Evolutionary conservation across 2,797 vertebrate species (phyloP), one percentile per base, ranked within the genome.

Genomic region (Poliocrania exsul): DNA sequence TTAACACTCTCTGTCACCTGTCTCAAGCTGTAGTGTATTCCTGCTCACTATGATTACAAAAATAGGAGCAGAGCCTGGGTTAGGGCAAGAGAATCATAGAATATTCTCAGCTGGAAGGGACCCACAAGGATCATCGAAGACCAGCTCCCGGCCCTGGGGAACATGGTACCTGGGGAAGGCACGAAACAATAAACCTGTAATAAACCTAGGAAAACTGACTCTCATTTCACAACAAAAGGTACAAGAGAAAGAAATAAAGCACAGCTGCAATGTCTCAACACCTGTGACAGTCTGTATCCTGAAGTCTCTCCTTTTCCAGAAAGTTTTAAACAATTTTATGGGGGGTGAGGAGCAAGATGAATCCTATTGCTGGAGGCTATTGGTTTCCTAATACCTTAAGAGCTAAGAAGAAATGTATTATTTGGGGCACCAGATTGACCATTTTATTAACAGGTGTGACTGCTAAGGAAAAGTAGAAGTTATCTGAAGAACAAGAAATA

Each of bases 51-150:
- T 11, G 56, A 40, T 62, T 51, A 77, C 65, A 73, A 6, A 12
- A 37, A 28, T 5, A 61, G 1, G 2, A 77, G 49, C 2, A 16
- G 25, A 73, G n/a, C 5, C 26, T 35, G 46, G 19, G 40, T 69
- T n/a, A 70, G n/a, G 33, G 33, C 19, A 89, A 46, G 47, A 20
- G 33, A 53, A 58, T 10, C 38, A 44, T 4, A 38, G n/a, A 60
- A 53, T 10, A 67, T 18, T 15, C 47, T 35, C 14, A 31, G 14
- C 2, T 40, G 10, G 38, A 60, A 54, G 15, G 8, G 21, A 47
- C 10, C 2, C 15, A 8, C 2, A 19, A 19, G 54, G 58, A 28
- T 2, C 3, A 46, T 46, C 8, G 0, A 31, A 47, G 15, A 40
- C 17, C 21, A 54, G 10, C 17, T 40, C 29, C 33, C 2, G 3